Conservation (phyloP, 2,797 vertebrate species). For the Peromyscus eremicus region DNA sequence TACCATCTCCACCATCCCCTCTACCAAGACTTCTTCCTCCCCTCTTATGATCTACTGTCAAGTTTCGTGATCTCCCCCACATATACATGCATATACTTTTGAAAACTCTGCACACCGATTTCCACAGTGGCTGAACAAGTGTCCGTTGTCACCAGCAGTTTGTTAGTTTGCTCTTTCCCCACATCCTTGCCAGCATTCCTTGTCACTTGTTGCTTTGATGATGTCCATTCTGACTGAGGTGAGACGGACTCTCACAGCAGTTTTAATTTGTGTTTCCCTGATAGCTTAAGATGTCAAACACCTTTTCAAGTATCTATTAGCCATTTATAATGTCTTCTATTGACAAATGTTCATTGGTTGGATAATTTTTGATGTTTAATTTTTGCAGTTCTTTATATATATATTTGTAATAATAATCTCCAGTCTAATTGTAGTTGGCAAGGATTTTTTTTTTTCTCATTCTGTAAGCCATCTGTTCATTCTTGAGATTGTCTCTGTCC, state of each 20-base stretch:
- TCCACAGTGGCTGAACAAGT: neutral
- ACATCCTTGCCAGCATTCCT: neutral
- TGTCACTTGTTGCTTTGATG: neutral
- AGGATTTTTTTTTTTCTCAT: neutral
- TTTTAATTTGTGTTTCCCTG: neutral
- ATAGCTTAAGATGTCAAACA: neutral
- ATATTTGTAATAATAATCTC: neutral
- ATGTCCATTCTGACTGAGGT: neutral
- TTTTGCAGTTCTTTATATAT: neutral
- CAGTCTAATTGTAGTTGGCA: neutral
- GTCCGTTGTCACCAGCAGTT: neutral
- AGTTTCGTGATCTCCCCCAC: neutral
- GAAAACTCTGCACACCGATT: neutral
- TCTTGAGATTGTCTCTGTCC: neutral
- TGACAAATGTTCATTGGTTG: neutral
- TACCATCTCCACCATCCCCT: neutral
- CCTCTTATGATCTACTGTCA: neutral
- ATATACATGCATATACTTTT: neutral
- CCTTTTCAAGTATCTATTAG: neutral
- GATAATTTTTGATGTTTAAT: neutral
- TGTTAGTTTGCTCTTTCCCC: neutral
- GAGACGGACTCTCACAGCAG: neutral
- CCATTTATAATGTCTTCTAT: neutral
- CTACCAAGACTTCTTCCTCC: neutral
- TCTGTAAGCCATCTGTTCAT: neutral